These are phyloP conservation scores for Engraulis encrasicolus DNA, from an alignment of 2,113 vertebrate species.

Conservation along the genomic window DNA sequence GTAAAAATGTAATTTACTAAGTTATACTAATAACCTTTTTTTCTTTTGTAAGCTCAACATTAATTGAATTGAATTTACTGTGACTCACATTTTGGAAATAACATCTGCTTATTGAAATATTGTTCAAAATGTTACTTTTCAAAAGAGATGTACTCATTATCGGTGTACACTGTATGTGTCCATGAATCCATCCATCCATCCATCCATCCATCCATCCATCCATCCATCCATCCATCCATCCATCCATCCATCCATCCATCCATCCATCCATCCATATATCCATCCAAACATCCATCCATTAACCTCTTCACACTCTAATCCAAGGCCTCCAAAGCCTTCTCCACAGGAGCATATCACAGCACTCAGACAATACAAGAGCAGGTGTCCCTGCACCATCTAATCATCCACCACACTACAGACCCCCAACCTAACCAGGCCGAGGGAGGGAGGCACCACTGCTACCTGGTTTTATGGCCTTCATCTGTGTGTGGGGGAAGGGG, in stretches of 20 bases:
- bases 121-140: no score
- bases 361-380: not conserved
- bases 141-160: no score
- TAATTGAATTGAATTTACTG: no score
- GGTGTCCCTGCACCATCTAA: not conserved
- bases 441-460: no score
- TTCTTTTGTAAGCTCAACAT: no score
- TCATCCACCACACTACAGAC: not conserved
- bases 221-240: not conserved
- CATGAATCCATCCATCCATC: not conserved
- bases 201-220: not conserved
- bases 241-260: not conserved
- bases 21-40: no score
- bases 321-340: not conserved
- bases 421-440: not conserved
- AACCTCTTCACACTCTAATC: no score
- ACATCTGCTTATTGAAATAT: no score
- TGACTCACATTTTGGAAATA: no score
- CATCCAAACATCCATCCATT: not conserved
- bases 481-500: not conserved
- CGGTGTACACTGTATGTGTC: no score
- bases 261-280: not conserved
- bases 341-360: not conserved
- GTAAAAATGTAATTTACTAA: no score
- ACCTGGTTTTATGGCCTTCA: conserved; percentile 12